Percentiles rank a stretch among this genome's conserved stretches.
These are phyloP conservation scores for Melanotaenia maccullochi DNA, from an alignment of 2,797 vertebrate species.

Conservation along the genomic window DNA sequence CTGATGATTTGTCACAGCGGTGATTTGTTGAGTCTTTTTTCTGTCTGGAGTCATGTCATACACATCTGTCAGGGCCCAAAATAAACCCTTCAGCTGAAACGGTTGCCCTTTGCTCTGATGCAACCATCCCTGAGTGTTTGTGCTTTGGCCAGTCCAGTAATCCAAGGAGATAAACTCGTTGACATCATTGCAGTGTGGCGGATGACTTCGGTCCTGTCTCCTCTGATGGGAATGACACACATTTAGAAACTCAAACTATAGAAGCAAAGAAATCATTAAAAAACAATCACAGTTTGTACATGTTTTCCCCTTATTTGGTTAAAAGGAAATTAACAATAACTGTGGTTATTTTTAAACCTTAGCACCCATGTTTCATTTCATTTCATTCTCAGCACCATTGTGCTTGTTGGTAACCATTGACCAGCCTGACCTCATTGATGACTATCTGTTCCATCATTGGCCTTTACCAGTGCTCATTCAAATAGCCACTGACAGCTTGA, in stretches of 20 bases:
- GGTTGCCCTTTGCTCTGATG: slow-evolving; percentile 22
- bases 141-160: slow-evolving; percentile 48
- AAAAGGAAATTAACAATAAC: background rate
- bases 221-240: background rate
- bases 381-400: slow-evolving; percentile 17
- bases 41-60: slow-evolving; percentile 21
- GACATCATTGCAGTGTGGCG: slow-evolving; percentile 44
- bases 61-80: slow-evolving; percentile 48
- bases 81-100: slow-evolving; percentile 51
- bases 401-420: slow-evolving; percentile 45
- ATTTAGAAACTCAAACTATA: background rate
- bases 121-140: slow-evolving; percentile 37
- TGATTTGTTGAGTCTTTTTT: slow-evolving; percentile 27
- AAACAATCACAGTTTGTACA: background rate
- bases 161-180: slow-evolving; percentile 60
- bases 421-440: slow-evolving; percentile 46
- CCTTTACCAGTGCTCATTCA: slow-evolving; percentile 17
- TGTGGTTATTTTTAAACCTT: background rate
- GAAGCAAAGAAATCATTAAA: background rate
- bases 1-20: background rate
- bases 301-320: background rate
- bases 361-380: slow-evolving; percentile 1
- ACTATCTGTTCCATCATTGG: background rate
- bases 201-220: slow-evolving; percentile 1
- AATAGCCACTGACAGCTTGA: slow-evolving; percentile 32